A percentile compares a stretch with the other conserved stretches of the same genome.
These are phyloP conservation scores for Pemphigus obesinymphae DNA, from an alignment of 1,140 invertebrate species.

Conservation along the genomic window DNA sequence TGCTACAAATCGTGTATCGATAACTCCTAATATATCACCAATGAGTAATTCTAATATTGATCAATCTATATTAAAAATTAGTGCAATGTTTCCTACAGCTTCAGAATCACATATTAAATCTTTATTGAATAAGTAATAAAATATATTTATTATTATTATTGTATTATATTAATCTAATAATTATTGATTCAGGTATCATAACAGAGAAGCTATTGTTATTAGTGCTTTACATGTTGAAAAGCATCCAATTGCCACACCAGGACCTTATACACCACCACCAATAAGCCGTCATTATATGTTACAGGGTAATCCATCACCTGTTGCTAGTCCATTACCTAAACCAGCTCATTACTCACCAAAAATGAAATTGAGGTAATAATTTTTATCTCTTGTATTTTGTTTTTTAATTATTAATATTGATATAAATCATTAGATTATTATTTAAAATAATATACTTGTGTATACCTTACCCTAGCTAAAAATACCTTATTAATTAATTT, in stretches of 20 bases:
- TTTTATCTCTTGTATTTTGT: not conserved
- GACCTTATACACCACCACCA: slow-evolving; percentile 58
- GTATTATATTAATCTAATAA: not conserved
- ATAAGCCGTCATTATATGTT: slow-evolving; percentile 28
- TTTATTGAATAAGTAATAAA: slow-evolving; percentile 75
- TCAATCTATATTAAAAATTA: slow-evolving; percentile 71
- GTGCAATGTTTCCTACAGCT: slow-evolving; percentile 86
- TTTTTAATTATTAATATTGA: not conserved
- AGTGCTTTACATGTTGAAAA: slow-evolving; percentile 89
- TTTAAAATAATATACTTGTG: no score
- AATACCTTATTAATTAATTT: no score
- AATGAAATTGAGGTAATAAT: slow-evolving; percentile 78
- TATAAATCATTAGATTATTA: not conserved
- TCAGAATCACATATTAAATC: slow-evolving; percentile 81
- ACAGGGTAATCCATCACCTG: slow-evolving; percentile 49
- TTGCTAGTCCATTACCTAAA: slow-evolving; percentile 51
- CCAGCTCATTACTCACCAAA: slow-evolving; percentile 77
- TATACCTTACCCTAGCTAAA: no score
- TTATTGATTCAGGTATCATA: slow-evolving; percentile 67
- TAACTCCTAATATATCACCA: slow-evolving; percentile 51
- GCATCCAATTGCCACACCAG: slow-evolving; percentile 80
- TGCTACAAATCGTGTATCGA: slow-evolving; percentile 52
- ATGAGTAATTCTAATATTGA: slow-evolving; percentile 53
- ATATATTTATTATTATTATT: not conserved
- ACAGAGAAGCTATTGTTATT: slow-evolving; percentile 85